Evolutionary conservation across 2,797 vertebrate species (phyloP).

Genomic region (Moxostoma hubbsi): DNA sequence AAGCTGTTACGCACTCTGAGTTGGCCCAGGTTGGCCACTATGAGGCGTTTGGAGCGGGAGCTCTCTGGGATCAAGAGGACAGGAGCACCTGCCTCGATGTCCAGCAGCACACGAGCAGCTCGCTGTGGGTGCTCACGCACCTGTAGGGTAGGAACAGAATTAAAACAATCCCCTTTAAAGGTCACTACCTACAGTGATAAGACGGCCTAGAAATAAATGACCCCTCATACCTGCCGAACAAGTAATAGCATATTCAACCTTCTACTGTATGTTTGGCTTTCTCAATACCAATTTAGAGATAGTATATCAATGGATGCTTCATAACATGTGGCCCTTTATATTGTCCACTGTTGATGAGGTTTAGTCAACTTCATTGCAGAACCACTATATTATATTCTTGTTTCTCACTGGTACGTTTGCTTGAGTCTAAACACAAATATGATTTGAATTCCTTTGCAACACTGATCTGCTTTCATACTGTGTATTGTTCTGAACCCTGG

Average conservation of each 20-base stretch:
- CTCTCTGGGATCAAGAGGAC: conserved; percentile 96
- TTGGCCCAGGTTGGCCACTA: conserved; percentile 95
- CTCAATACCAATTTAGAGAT: neutral
- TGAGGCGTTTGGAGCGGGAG: conserved; percentile 86
- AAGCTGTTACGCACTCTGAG: conserved; percentile 92
- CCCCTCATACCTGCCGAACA: neutral
- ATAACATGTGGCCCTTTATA: neutral
- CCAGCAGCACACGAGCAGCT: conserved; percentile 87
- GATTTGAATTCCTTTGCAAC: neutral
- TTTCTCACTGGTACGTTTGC: neutral
- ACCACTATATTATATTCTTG: neutral
- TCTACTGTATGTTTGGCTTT: too few relatives aligned
- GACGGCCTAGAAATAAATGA: neutral
- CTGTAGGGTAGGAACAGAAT: conserved; percentile 65
- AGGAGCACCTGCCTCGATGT: conserved; percentile 94
- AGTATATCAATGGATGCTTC: neutral
- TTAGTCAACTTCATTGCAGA: neutral
- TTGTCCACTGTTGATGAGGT: conserved; percentile 10
- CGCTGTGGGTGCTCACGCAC: conserved; percentile 91
- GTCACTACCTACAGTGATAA: neutral
- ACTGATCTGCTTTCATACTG: neutral
- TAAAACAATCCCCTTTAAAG: neutral
- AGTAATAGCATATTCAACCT: neutral
- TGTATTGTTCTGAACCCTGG: neutral
- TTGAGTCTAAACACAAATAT: neutral